Conservation (phyloP, 2,797 vertebrate species). For the Notoglanidium macrostoma region DNA sequence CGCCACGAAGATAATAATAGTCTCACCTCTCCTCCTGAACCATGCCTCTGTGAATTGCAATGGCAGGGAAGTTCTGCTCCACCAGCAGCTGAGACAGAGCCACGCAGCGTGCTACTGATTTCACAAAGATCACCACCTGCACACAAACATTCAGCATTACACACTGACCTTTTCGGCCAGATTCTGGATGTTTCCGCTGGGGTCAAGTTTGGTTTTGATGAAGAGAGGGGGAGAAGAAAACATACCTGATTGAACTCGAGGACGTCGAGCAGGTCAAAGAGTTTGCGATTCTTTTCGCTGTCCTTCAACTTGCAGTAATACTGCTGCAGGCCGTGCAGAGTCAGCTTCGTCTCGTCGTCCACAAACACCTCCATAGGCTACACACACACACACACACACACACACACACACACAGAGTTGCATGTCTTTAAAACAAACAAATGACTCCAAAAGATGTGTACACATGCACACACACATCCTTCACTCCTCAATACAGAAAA, state of each 20-base stretch:
- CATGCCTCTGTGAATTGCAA: constrained; percentile 87
- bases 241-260: constrained; percentile 89
- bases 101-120: constrained; percentile 84
- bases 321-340: constrained; percentile 88
- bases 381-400: background rate
- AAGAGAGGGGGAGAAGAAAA: background rate
- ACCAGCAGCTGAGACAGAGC: constrained; percentile 86
- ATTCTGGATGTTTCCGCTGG: too few relatives aligned
- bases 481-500: background rate
- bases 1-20: background rate
- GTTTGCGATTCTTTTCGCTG: constrained; percentile 90
- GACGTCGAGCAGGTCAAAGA: constrained; percentile 88
- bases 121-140: constrained; percentile 87
- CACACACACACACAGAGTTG: background rate
- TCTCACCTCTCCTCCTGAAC: constrained; percentile 83
- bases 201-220: background rate
- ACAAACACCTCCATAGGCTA: constrained; percentile 95
- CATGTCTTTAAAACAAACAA: background rate
- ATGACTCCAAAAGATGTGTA: background rate
- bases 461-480: background rate
- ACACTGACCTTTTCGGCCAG: background rate
- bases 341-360: constrained; percentile 91
- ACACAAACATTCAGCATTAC: background rate
- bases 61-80: constrained; percentile 89
- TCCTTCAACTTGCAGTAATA: constrained; percentile 93